Conservation (phyloP, 2,888 invertebrate species). For the Lasioglossum morio region DNA sequence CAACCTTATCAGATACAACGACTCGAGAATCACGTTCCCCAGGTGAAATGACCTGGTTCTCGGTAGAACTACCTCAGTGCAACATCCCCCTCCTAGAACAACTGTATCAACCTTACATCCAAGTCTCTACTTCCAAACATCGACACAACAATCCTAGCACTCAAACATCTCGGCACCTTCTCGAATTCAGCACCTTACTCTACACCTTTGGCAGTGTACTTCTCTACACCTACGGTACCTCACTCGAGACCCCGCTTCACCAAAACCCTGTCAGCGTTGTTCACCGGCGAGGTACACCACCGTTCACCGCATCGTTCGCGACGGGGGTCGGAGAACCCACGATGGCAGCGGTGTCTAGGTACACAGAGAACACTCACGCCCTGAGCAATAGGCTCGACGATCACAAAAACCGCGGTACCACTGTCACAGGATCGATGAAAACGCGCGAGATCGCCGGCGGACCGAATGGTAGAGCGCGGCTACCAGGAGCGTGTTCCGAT, state of each 20-base stretch:
- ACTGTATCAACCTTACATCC: background rate
- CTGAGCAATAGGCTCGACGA: background rate
- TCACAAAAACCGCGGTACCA: constrained; percentile 43
- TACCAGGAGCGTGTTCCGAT: constrained; percentile 73
- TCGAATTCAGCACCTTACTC: background rate
- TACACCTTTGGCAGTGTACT: background rate
- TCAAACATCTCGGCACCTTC: constrained; percentile 8
- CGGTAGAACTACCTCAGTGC: too few species aligned
- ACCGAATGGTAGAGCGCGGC: constrained; percentile 57
- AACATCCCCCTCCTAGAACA: background rate
- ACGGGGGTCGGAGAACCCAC: background rate
- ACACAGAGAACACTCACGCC: constrained; percentile 30
- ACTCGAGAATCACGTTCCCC: background rate
- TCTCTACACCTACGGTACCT: constrained; percentile 20
- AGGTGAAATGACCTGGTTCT: background rate
- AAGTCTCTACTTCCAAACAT: background rate
- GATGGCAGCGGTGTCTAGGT: background rate
- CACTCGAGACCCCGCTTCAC: background rate
- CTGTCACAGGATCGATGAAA: constrained; percentile 50
- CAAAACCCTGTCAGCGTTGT: background rate
- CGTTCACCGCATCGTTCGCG: constrained; percentile 22
- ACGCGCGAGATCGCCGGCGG: constrained; percentile 32
- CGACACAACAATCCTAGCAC: background rate
- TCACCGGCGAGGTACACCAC: background rate
- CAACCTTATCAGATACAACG: background rate